Base-by-base conservation (phyloP, 2,888 invertebrate genomes). In the Tenthredo mesomela region DNA sequence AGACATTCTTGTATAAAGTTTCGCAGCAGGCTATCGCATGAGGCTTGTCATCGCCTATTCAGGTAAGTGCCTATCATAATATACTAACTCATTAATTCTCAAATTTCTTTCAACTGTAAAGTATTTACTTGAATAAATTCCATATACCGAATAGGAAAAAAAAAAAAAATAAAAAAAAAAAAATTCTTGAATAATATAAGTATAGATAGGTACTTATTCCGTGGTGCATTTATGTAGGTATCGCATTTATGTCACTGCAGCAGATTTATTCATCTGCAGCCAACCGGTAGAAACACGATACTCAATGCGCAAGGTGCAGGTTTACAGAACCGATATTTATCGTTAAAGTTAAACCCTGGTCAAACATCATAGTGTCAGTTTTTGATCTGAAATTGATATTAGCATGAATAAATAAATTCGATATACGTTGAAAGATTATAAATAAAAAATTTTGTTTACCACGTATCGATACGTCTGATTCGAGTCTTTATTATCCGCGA, bases 31-130 rank as follows among this genome's bases (percentile, higher is more conserved):
- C 43, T n/a, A 71, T 47, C 47, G 12, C 33, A 50, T 37, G 37
- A n/a, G 47, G 2, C 37, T 54, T 25, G 77, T 80, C 78, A 21
- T 18, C 58, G 61, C 37, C 78, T 61, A n/a, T 58, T 25, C 78
- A 80, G 61, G 80, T 80, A 80, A 61, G 80, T 80, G 61, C 21
- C 3, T 21, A 40, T 61, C 29, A 25, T 9, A n/a, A 25, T 9
- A n/a, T 4, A 43, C n/a, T 71, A 21, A 73, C 43, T 25, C 25
- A 73, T 25, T 50, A 54, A 37, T 54, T 29, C 7, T 0, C 9
- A 33, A 15, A 70, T 37, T 70, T 33, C 7, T 37, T 37, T 70
- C 33, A 37, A 1, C 12, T 12, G 1, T 18, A 9, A 7, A 70
- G 5, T 29, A 15, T 4, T 70, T 70, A 9, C 25, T 37, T n/a